Percentiles rank a stretch among this genome's conserved stretches.
phyloP scores from a whole-genome alignment of 2,888 invertebrate genomes.

The Hypomecis punctinalis region DNA sequence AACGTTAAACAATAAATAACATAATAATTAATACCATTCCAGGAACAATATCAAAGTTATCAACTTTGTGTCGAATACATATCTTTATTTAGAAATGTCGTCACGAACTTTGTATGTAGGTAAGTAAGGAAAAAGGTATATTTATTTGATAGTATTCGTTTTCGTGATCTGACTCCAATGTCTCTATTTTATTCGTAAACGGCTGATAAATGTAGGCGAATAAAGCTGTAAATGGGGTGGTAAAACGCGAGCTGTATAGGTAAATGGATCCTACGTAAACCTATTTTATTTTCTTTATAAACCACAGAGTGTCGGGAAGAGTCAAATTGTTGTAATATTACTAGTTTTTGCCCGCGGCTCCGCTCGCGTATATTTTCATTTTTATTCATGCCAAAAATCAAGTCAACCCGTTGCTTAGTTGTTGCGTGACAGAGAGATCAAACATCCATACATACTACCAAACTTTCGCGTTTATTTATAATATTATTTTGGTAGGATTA shows the following conservation, averaged over 20 bases:
- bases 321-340: neutral
- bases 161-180: constrained; percentile 26
- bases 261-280: neutral
- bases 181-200: constrained; percentile 21
- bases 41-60: neutral
- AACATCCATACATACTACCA: too few relatives aligned
- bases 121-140: constrained; percentile 29
- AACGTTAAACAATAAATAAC: too few relatives aligned
- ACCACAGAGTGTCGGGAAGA: neutral
- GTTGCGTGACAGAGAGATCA: too few relatives aligned
- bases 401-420: too few relatives aligned
- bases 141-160: constrained; percentile 33
- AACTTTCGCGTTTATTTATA: too few relatives aligned
- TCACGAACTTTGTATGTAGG: constrained; percentile 22
- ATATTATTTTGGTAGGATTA: too few relatives aligned
- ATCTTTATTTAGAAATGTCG: constrained; percentile 33
- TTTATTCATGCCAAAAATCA: too few relatives aligned
- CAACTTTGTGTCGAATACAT: neutral
- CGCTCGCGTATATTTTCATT: too few relatives aligned
- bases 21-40: too few relatives aligned
- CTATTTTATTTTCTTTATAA: neutral
- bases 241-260: constrained; percentile 9
- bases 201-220: constrained; percentile 15
- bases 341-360: too few relatives aligned
- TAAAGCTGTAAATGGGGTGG: constrained; percentile 19